Percentiles rank a stretch among this genome's conserved stretches.
These are phyloP conservation scores for Bombus balteatus DNA, from an alignment of 1,140 invertebrate genomes.

Conservation along the genomic window DNA sequence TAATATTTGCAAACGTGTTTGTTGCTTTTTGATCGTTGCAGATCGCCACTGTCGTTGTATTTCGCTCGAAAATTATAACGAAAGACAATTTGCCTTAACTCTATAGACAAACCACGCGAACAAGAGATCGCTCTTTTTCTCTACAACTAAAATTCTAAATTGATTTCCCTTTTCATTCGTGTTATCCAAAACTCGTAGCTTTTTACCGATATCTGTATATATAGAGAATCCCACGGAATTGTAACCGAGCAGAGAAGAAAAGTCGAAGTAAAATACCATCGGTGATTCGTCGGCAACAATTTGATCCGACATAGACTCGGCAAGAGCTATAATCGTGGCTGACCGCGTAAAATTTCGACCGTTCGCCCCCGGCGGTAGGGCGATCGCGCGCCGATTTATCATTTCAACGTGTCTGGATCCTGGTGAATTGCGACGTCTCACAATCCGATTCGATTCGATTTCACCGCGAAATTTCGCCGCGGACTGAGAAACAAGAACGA, in stretches of 20 bases:
- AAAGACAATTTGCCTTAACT: too few species aligned
- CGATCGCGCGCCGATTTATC: conserved; percentile 25
- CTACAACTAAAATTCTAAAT: too few species aligned
- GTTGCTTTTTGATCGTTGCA: too few species aligned
- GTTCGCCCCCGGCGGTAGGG: background rate
- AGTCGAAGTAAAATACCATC: background rate
- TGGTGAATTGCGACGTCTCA: conserved; percentile 31
- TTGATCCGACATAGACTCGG: background rate
- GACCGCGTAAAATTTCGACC: background rate
- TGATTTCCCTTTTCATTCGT: too few species aligned
- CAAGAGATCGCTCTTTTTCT: too few species aligned
- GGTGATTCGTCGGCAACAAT: background rate
- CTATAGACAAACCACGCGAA: too few species aligned
- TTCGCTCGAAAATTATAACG: too few species aligned
- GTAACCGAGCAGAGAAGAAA: background rate
- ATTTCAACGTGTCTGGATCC: conserved; percentile 20
- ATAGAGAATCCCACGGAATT: background rate
- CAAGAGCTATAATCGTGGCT: background rate
- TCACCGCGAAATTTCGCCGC: conserved; percentile 38
- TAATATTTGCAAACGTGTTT: too few species aligned
- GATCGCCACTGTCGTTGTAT: too few species aligned
- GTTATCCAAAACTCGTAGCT: too few species aligned
- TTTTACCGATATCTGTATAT: too few species aligned
- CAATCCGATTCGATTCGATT: conserved; percentile 34
- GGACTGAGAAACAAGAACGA: conserved; percentile 24